phyloP scores from a whole-genome alignment of 2,113 vertebrate species.

The Poeciliopsis retropinna region DNA sequence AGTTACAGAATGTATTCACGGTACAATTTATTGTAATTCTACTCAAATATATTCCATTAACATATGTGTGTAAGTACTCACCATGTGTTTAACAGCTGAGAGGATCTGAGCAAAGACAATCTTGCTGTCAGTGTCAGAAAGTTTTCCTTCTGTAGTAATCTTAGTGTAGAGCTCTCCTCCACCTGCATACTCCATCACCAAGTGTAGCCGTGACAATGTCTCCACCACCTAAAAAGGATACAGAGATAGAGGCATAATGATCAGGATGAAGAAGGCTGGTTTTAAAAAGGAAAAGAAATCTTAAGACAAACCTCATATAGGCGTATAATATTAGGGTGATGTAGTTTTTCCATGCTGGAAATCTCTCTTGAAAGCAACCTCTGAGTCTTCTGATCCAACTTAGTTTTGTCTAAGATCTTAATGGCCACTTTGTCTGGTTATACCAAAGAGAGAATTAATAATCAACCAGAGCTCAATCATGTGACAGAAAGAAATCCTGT shows the following conservation, averaged over 20 bases:
- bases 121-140: constrained; percentile 89
- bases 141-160: constrained; percentile 90
- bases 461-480: neutral
- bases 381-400: constrained; percentile 95
- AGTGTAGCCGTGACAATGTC: constrained; percentile 90
- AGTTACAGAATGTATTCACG: too few species aligned
- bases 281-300: neutral
- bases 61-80: constrained; percentile 64
- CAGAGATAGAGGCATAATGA: neutral
- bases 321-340: constrained; percentile 96
- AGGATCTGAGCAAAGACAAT: constrained; percentile 95
- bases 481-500: neutral
- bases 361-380: constrained; percentile 93
- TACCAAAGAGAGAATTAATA: neutral
- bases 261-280: neutral
- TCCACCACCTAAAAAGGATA: constrained; percentile 85
- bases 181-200: constrained; percentile 95
- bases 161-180: constrained; percentile 97
- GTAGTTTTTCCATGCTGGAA: constrained; percentile 96
- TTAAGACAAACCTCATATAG: constrained; percentile 86
- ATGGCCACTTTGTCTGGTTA: constrained; percentile 95
- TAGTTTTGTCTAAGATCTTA: constrained; percentile 98
- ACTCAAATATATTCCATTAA: neutral
- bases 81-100: constrained; percentile 98
- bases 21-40: neutral